These are phyloP conservation scores for Pristionchus exspectatus DNA, from an alignment of 2,888 invertebrate species.

Conservation along the genomic window DNA sequence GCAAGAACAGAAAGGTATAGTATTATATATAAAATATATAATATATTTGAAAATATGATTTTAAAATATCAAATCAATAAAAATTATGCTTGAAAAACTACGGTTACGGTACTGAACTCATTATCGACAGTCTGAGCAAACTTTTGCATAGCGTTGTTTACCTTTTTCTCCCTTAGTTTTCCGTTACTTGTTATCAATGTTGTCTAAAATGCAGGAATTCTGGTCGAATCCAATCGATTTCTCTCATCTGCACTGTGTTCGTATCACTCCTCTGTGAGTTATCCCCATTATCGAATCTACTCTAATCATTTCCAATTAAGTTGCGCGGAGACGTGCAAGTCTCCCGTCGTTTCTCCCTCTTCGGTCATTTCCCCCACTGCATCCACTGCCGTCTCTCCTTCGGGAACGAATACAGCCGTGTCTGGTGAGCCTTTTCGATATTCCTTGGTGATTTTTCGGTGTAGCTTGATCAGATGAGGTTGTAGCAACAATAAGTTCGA, in stretches of 20 bases:
- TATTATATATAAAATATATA: neutral
- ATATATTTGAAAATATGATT: neutral
- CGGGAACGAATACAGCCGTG: slow-evolving; percentile 5
- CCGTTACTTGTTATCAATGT: neutral
- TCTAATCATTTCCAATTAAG: neutral
- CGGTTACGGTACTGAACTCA: neutral
- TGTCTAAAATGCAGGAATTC: slow-evolving; percentile 41
- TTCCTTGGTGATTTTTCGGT: too few relatives aligned
- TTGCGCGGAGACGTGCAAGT: slow-evolving; percentile 35
- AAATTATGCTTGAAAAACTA: neutral
- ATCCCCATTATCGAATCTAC: neutral
- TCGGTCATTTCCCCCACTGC: neutral
- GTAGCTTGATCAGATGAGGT: too few relatives aligned
- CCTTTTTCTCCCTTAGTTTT: neutral
- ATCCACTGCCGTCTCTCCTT: slow-evolving; percentile 44
- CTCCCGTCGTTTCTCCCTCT: slow-evolving; percentile 20
- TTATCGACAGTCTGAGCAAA: neutral
- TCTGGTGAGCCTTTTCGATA: neutral
- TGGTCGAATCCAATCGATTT: slow-evolving; percentile 54
- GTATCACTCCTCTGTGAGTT: slow-evolving; percentile 44
- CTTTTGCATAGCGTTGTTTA: neutral
- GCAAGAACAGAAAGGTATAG: slow-evolving; percentile 53
- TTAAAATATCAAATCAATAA: slow-evolving; percentile 7
- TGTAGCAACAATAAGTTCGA: too few relatives aligned
- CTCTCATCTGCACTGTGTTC: slow-evolving; percentile 50